Evolutionary conservation across 2,888 invertebrate species (phyloP), one percentile per base, ranked within the genome.

Genomic region (Nomada ferruginata): DNA sequence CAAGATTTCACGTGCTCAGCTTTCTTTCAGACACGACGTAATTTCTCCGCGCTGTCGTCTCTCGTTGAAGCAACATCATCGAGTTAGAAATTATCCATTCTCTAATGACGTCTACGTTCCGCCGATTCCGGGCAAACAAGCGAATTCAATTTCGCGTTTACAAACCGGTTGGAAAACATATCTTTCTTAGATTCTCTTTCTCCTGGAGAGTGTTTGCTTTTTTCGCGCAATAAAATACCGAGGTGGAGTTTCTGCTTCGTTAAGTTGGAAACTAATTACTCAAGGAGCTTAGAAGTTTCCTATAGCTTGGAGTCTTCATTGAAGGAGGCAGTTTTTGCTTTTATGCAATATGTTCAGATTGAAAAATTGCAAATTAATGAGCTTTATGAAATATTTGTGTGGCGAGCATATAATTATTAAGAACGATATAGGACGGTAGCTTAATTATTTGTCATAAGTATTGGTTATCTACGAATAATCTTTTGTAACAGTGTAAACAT

Each of bases 1-100:
- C 72, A 73, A 84, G 70, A 85, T 87, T 88, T 80, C 76, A 82
- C 84, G 76, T 66, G 83, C 88, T 88, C 88, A 88, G 88, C 88
- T 88, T 83, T 88, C 81, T 72, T 84, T 85, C 85, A 55, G 73
- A 70, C 61, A 44, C 85, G 72, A 70, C 71, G 84, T 86, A 87
- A 87, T 87, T 83, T 71, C 76, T 82, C 76, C 79, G 79, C 72
- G 82, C n/a, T 55, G 11, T 63, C 74, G 20, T 44, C 50, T 55
- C 29, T 36, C 53, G 44, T 5, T 50, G n/a, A 53, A 44, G 71
- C 61, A 70, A 72, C 82, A 63, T 72, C 52, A 53, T 15, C 29
- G 75, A 78, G 65, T 76, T 60, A 50, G 59, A 71, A 78, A 64
- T 76, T 64, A 69, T 69, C 64, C 68, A 69, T 78, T 65, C 26